phyloP scores from a whole-genome alignment of 2,113 vertebrate genomes.

The Scomber scombrus region DNA sequence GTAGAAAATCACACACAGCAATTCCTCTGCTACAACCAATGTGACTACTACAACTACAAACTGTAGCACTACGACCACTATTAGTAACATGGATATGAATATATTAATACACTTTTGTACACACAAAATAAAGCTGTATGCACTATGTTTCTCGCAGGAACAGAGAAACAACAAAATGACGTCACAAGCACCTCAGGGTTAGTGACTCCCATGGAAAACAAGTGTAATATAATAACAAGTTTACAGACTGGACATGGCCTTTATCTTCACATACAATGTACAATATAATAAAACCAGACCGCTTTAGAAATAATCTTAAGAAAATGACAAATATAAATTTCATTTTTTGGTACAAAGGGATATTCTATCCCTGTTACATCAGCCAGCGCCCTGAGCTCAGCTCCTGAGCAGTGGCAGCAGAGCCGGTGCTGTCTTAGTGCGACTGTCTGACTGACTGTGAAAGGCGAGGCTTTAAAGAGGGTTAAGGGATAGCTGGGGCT shows the following conservation, averaged over 20 bases:
- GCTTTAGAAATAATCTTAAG: constrained; percentile 33
- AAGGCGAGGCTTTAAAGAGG: constrained; percentile 71
- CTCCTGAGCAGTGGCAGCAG: constrained; percentile 30
- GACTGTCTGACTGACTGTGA: constrained; percentile 67
- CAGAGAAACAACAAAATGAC: neutral
- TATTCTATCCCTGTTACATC: constrained; percentile 50
- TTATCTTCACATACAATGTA: constrained; percentile 3
- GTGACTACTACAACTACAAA: too few species aligned
- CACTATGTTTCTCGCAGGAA: too few species aligned
- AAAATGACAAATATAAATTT: constrained; percentile 47
- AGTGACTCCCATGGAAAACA: neutral
- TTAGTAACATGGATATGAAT: too few species aligned
- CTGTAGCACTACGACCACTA: too few species aligned
- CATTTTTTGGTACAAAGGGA: constrained; percentile 24
- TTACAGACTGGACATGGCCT: constrained; percentile 7
- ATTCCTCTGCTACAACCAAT: too few species aligned
- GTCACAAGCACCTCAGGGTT: neutral
- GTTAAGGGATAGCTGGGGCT: constrained; percentile 70
- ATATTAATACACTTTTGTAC: too few species aligned
- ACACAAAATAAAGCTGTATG: too few species aligned
- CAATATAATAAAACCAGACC: constrained; percentile 29
- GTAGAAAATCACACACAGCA: too few species aligned
- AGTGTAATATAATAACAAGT: constrained; percentile 1
- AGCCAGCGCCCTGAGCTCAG: constrained; percentile 27
- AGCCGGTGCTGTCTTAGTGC: constrained; percentile 55